These are phyloP conservation scores for Daktulosphaira vitifoliae DNA, from an alignment of 1,140 invertebrate genomes.

Conservation along the genomic window DNA sequence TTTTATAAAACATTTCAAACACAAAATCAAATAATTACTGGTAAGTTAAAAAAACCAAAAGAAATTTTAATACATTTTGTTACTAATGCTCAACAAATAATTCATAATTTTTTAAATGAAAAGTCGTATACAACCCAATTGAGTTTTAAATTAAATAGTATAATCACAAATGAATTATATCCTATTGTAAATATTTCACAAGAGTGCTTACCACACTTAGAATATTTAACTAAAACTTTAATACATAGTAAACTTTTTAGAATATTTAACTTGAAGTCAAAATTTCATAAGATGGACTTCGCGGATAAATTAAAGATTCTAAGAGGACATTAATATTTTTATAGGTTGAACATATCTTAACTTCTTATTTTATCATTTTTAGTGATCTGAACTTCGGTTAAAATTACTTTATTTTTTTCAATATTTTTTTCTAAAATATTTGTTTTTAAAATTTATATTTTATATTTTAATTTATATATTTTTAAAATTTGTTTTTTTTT, in stretches of 20 bases:
- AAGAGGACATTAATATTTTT: no score
- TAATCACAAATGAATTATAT: neutral
- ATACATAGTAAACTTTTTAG: neutral
- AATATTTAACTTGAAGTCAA: neutral
- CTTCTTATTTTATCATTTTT: no score
- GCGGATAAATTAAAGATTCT: no score
- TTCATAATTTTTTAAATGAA: neutral
- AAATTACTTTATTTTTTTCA: no score
- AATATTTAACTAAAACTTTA: neutral
- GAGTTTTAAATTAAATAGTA: neutral
- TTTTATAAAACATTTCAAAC: neutral
- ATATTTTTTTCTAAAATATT: no score
- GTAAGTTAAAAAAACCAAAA: neutral
- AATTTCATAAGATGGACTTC: neutral
- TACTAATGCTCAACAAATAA: neutral
- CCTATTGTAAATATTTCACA: neutral
- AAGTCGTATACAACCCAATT: neutral
- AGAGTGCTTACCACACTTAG: neutral
- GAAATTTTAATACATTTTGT: conserved; percentile 4
- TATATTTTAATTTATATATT: no score
- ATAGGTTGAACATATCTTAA: no score
- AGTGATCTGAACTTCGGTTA: no score
- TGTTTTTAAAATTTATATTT: no score
- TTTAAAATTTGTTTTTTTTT: no score
- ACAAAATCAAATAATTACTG: neutral